Conservation (phyloP, 2,888 invertebrate genomes). For the Caenorhabditis uteleia region DNA sequence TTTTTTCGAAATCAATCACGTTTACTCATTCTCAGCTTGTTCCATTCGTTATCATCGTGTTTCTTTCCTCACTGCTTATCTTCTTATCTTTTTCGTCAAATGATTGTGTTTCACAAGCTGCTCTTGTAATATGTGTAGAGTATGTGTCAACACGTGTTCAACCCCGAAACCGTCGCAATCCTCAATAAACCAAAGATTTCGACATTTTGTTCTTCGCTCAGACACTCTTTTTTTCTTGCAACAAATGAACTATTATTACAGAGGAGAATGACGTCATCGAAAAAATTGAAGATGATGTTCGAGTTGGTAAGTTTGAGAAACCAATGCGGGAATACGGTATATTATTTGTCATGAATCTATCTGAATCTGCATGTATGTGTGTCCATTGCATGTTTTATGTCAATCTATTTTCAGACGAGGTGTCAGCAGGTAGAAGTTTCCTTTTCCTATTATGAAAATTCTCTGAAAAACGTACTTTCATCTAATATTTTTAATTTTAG, state of each 20-base stretch:
- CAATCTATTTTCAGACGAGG: too few species aligned
- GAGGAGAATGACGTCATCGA: neutral
- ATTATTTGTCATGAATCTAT: too few species aligned
- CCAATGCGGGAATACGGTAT: too few species aligned
- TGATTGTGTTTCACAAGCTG: too few species aligned
- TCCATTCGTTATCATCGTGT: slow-evolving; percentile 3
- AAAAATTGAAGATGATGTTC: slow-evolving; percentile 4
- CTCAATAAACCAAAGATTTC: slow-evolving; percentile 30
- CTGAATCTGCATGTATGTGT: too few species aligned
- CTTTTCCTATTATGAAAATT: too few species aligned
- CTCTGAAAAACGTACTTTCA: too few species aligned
- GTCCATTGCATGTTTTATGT: too few species aligned
- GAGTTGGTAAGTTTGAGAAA: slow-evolving; percentile 19
- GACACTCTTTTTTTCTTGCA: slow-evolving; percentile 10
- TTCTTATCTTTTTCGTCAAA: slow-evolving; percentile 1
- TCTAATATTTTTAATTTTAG: too few species aligned
- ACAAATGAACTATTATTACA: slow-evolving; percentile 2
- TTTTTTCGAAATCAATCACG: neutral
- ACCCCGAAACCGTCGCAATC: slow-evolving; percentile 2
- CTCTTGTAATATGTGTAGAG: slow-evolving; percentile 24
- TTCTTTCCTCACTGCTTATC: slow-evolving; percentile 2
- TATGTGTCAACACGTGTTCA: slow-evolving; percentile 44
- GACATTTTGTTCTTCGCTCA: slow-evolving; percentile 3
- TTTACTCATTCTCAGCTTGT: slow-evolving; percentile 1
- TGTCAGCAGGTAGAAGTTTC: too few species aligned